Base-by-base conservation (phyloP, 2,797 vertebrate genomes). In the Decapterus maruadsi region DNA sequence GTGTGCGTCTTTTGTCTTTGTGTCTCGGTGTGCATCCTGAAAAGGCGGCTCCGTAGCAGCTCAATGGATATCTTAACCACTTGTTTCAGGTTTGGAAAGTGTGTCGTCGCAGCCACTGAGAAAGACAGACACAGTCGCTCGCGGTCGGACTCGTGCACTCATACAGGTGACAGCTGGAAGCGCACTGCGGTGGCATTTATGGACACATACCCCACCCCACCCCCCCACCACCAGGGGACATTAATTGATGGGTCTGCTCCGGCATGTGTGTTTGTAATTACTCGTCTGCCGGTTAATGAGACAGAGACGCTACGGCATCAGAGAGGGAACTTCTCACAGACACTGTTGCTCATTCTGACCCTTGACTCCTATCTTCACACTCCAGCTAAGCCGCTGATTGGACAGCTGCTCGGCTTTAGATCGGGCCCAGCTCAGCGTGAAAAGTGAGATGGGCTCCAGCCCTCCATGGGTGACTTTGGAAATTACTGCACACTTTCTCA, bases 341-440 rank as follows among this genome's bases (percentile, higher is more conserved):
- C 51, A 58, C 78, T 74, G 66, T 85, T 86, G 84, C 87, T 89
- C 84, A 83, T 77, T 77, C 67, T 91, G 90, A 91, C 90, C 90
- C 83, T 59, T 88, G 91, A 90, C 91, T 87, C 75, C 83, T 64
- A 84, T 87, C 90, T 91, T 91, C 91, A 91, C 91, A 92, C 92
- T 92, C 87, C 81, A 91, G 89, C 87, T 90, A 88, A 87, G 91
- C 89, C 58, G 86, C 87, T 91, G 92, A 94, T 94, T 92, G 90
- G 89, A 92, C 91, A 92, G 92, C 89, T 92, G 92, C 89, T 90
- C 64, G 17, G 75, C 85, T 86, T 88, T 87, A 86, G 84, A 91
- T 90, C 68, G 74, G 69, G 89, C 76, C 81, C 89, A 91, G 85
- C 86, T 64, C 87, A 77, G 91, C 84, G 82, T 93, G 92, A 92